A percentile compares a stretch with the other conserved stretches of the same genome.
Conservation (phyloP, 2,113 vertebrate genomes). For the Heterotis niloticus region DNA sequence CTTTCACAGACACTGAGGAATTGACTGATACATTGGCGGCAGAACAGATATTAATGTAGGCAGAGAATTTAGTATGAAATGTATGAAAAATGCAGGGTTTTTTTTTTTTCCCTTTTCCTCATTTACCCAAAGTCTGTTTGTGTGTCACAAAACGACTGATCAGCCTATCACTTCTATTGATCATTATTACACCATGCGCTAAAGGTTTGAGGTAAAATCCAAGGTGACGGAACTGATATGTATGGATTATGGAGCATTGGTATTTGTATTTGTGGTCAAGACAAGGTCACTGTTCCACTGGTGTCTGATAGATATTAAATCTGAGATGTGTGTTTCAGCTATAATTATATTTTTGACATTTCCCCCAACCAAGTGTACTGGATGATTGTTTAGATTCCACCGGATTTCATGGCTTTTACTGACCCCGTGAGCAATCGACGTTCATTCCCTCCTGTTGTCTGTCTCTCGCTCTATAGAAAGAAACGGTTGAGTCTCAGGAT, state of each 20-base stretch:
- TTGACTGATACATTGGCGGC: too few relatives aligned
- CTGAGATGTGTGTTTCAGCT: constrained; percentile 26
- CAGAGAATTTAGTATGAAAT: background rate
- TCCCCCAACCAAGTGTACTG: background rate
- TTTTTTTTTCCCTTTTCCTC: too few relatives aligned
- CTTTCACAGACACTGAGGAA: too few relatives aligned
- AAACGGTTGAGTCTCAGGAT: background rate
- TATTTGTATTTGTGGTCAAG: background rate
- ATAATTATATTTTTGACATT: constrained; percentile 31
- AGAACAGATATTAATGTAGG: too few relatives aligned
- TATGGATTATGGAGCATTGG: constrained; percentile 30
- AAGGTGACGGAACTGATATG: background rate
- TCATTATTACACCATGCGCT: constrained; percentile 13
- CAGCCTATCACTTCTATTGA: background rate
- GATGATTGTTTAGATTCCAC: constrained; percentile 40
- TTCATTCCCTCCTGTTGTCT: background rate
- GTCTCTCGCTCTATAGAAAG: background rate
- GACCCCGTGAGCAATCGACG: background rate
- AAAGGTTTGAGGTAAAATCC: background rate
- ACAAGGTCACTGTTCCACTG: constrained; percentile 23
- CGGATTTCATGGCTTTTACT: constrained; percentile 38
- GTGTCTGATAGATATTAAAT: constrained; percentile 25
- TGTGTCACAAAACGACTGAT: background rate
- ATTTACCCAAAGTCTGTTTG: background rate
- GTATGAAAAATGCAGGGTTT: background rate